Evolutionary conservation across 2,888 invertebrate genomes (phyloP).

Genomic region (Oxystoma pomonae): DNA sequence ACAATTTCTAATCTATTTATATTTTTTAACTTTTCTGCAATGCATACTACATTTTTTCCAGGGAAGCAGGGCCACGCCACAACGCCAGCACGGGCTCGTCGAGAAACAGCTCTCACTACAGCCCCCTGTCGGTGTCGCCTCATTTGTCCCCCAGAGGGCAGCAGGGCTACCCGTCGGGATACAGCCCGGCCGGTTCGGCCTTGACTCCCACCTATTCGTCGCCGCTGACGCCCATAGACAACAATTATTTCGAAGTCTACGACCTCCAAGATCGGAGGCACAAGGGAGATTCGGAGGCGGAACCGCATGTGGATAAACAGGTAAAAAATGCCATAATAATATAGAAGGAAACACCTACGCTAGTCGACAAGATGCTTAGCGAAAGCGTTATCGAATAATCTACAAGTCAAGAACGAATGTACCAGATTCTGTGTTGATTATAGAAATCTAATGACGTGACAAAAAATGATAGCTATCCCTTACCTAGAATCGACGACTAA

Average conservation of each 20-base stretch:
- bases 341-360: too few relatives aligned
- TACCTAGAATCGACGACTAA: too few relatives aligned
- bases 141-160: conserved; percentile 44
- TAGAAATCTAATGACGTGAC: too few relatives aligned
- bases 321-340: conserved; percentile 43
- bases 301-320: conserved; percentile 55
- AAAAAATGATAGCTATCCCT: too few relatives aligned
- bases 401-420: too few relatives aligned
- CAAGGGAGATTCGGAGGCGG: conserved; percentile 39
- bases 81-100: conserved; percentile 51
- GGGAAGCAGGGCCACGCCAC: conserved; percentile 37
- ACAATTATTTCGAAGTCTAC: conserved; percentile 40
- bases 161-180: conserved; percentile 34
- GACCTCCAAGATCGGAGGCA: conserved; percentile 30
- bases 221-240: conserved; percentile 43
- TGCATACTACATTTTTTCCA: conserved; percentile 19
- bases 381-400: too few relatives aligned
- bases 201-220: conserved; percentile 43
- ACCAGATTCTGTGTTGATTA: too few relatives aligned
- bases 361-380: too few relatives aligned
- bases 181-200: conserved; percentile 50
- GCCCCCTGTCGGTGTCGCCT: conserved; percentile 46
- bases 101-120: conserved; percentile 48
- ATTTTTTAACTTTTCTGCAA: too few relatives aligned
- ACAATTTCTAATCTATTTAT: too few relatives aligned